Evolutionary conservation across 2,888 invertebrate species (phyloP).

Genomic region (Neuroscelio doddi): DNA sequence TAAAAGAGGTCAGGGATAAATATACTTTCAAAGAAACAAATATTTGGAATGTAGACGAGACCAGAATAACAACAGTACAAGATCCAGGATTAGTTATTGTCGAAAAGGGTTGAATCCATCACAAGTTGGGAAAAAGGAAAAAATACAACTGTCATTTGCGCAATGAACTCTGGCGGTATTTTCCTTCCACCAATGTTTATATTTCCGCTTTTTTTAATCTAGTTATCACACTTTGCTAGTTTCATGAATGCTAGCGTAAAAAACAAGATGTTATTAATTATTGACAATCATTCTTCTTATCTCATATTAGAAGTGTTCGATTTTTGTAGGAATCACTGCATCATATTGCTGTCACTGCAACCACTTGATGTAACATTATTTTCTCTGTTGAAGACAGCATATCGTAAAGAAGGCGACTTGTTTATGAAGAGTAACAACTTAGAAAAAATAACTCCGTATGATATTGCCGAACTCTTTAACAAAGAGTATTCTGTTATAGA

Average conservation of each 20-base stretch:
- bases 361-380: slow-evolving; percentile 30
- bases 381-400: slow-evolving; percentile 17
- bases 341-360: slow-evolving; percentile 24
- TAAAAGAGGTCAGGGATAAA: no score
- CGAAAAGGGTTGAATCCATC: not conserved
- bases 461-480: slow-evolving; percentile 13
- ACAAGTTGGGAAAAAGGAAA: slow-evolving; percentile 27
- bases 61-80: no score
- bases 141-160: slow-evolving; percentile 65
- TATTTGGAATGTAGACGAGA: no score
- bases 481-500: no score
- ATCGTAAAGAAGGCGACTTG: slow-evolving; percentile 17
- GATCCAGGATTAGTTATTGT: no score
- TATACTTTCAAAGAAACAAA: no score
- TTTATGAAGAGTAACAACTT: slow-evolving; percentile 13
- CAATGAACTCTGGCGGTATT: slow-evolving; percentile 65
- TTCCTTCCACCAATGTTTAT: slow-evolving; percentile 72
- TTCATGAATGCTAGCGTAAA: slow-evolving; percentile 57
- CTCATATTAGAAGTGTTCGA: slow-evolving; percentile 6
- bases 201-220: slow-evolving; percentile 56
- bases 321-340: not conserved
- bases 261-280: slow-evolving; percentile 41
- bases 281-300: slow-evolving; percentile 17
- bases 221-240: slow-evolving; percentile 51
- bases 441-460: slow-evolving; percentile 20